Evolutionary conservation across 2,797 vertebrate species (phyloP), one percentile per base, ranked within the genome.

Genomic region (Dermochelys coriacea): DNA sequence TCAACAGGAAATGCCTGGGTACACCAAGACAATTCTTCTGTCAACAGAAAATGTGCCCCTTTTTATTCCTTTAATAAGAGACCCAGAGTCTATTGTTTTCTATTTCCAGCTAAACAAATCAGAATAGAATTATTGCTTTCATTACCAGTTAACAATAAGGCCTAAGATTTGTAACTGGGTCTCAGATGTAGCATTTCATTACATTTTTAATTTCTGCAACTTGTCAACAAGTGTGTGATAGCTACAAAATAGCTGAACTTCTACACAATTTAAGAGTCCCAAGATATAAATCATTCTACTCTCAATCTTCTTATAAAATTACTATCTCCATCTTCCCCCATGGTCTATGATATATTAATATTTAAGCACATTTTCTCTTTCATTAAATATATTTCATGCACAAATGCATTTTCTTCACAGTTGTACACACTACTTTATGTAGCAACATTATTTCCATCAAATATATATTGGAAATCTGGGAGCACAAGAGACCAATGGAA

Each of bases 1-100:
- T 93, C 96, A 95, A 89, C 79, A 54, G 10, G 91, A 95, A 82
- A 91, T 87, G 91, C 86, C 64, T 86, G 93, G 85, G 68, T 94
- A 96, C 88, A 27, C 37, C 54, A 51, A 94, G 95, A 90, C 68
- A 86, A 88, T 88, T 93, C 88, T 93, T 90, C 84, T 91, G 93
- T 90, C 87, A 95, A 80, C 87, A 96, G 86, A 91, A 94, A 94
- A 87, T 77, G 87, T 82, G 81, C 12, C 71, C 84, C 82, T 93
- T 71, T 94, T 85, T 89, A 93, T 92, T 88, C 89, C 85, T 90
- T 95, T 90, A 90, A 75, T 87, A 93, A 82, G 54, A 77, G 59
- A 93, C 45, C 7, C 45, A 87, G 2, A 0, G 61, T 90, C 64
- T 82, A 88, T 86, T 80, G 45, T 75, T 88, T 91, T 87, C 81